Conservation (phyloP, 2,888 invertebrate genomes). For the Kryphioiulus occultus region DNA sequence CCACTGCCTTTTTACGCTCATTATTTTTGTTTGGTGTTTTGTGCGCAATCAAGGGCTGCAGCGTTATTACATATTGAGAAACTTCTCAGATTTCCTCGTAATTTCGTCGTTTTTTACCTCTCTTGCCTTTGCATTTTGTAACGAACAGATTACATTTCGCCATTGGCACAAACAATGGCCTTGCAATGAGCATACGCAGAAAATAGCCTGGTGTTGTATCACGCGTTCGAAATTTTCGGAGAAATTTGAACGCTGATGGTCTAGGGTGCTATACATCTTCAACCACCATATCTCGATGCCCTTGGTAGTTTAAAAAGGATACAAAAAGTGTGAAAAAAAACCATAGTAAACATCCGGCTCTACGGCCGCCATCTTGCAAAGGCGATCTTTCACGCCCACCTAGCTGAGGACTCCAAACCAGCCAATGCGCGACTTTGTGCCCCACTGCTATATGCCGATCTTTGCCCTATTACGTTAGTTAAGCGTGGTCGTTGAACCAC, state of each 20-base stretch:
- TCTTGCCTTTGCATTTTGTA: constrained; percentile 15
- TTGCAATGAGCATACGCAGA: not conserved
- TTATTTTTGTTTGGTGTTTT: constrained; percentile 39
- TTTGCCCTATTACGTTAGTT: no score
- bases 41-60: constrained; percentile 30
- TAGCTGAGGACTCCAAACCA: no score
- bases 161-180: not conserved
- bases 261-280: no score
- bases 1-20: constrained; percentile 32
- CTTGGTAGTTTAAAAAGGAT: no score
- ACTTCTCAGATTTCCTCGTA: constrained; percentile 5
- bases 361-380: no score
- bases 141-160: not conserved
- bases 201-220: not conserved
- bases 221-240: not conserved
- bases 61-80: constrained; percentile 28
- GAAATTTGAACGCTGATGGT: not conserved
- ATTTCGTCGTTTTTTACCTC: not conserved
- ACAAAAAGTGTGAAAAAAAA: no score
- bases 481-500: no score
- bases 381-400: no score
- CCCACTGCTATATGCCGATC: no score
- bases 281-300: no score
- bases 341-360: no score
- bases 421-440: no score